A percentile compares a stretch with the other conserved stretches of the same genome.
These are phyloP conservation scores for Hypomecis atomaria DNA, from an alignment of 2,888 invertebrate genomes.

Conservation along the genomic window DNA sequence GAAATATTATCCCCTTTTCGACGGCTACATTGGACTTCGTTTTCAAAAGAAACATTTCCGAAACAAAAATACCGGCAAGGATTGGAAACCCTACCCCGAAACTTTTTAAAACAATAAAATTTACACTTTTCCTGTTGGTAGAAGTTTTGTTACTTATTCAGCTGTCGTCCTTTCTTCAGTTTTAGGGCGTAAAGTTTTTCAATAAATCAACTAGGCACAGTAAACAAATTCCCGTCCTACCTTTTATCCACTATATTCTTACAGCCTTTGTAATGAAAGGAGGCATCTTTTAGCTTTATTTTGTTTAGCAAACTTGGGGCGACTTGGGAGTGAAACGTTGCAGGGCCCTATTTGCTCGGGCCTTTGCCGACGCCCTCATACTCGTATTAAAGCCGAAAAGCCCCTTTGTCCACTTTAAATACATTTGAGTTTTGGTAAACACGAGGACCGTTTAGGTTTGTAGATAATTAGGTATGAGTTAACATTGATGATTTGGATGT, in stretches of 20 bases:
- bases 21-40: not conserved
- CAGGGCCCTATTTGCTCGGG: conserved; percentile 30
- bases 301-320: conserved; percentile 31
- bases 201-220: conserved; percentile 10
- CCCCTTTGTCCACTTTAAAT: conserved; percentile 29
- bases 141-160: not conserved
- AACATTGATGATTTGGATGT: conserved; percentile 14
- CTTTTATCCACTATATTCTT: conserved; percentile 27
- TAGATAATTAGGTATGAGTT: conserved; percentile 14
- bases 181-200: conserved; percentile 10
- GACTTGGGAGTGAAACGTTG: conserved; percentile 15
- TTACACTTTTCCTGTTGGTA: not conserved
- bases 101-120: conserved; percentile 10
- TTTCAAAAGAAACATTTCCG: conserved; percentile 2
- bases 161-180: not conserved
- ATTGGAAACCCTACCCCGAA: not conserved
- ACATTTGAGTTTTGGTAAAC: conserved; percentile 21
- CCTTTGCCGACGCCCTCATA: conserved; percentile 26
- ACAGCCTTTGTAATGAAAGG: conserved; percentile 29
- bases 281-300: conserved; percentile 34
- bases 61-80: conserved; percentile 7
- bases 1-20: conserved; percentile 2
- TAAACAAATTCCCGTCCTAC: conserved; percentile 20
- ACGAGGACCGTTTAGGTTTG: conserved; percentile 7
- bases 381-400: conserved; percentile 28